Conservation (phyloP, 1,140 invertebrate genomes). For the Pentalonia nigronervosa region DNA sequence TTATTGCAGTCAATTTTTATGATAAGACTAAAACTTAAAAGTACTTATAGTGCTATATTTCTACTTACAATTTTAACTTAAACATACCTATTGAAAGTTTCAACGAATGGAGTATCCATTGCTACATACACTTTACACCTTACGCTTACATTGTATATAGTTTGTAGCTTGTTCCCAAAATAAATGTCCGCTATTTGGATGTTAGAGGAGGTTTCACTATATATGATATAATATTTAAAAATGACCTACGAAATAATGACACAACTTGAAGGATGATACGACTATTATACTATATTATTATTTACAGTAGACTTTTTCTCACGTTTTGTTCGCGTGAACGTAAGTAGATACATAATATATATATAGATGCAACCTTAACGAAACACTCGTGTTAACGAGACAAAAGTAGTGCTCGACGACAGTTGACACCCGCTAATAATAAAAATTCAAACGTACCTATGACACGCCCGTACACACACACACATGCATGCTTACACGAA, state of each 20-base stretch:
- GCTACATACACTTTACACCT: no score
- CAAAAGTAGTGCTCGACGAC: slow-evolving; percentile 8
- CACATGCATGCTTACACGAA: background rate
- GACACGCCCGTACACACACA: background rate
- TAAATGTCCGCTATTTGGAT: background rate
- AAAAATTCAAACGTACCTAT: slow-evolving; percentile 19
- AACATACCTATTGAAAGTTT: background rate
- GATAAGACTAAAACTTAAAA: background rate
- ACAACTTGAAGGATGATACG: background rate
- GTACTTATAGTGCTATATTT: background rate
- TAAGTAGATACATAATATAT: background rate
- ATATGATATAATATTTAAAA: background rate
- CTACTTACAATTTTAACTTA: background rate
- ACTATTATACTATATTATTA: background rate
- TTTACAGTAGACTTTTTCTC: background rate
- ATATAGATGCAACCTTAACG: background rate
- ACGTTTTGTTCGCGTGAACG: background rate
- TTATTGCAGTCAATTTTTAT: background rate
- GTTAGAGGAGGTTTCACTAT: background rate
- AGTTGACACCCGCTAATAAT: slow-evolving; percentile 19
- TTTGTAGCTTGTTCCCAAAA: no score
- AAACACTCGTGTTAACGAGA: slow-evolving; percentile 40
- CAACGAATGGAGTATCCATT: background rate
- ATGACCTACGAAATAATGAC: background rate
- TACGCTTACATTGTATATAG: no score